Conservation (phyloP, 1,140 invertebrate genomes). For the Reticulitermes speratus region DNA sequence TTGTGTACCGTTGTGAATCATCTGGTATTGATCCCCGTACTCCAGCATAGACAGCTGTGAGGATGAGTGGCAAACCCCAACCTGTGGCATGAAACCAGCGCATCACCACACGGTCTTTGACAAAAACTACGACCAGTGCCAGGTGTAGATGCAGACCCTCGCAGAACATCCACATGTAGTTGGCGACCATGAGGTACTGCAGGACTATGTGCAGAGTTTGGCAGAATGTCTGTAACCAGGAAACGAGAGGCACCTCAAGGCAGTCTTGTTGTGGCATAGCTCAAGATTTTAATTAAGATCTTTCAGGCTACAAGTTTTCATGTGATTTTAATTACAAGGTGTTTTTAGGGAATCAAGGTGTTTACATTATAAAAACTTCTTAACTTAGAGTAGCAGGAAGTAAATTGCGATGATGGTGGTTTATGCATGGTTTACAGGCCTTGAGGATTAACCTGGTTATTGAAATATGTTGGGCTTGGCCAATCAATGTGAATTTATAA, state of each 20-base stretch:
- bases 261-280: no score
- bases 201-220: conserved; percentile 55
- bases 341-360: no score
- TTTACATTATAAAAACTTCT: no score
- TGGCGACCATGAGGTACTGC: conserved; percentile 59
- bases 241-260: not conserved
- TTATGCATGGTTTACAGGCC: no score
- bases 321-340: no score
- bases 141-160: conserved; percentile 61
- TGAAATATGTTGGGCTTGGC: no score
- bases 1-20: conserved; percentile 9
- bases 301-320: no score
- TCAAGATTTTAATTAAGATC: no score
- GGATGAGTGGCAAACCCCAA: conserved; percentile 51
- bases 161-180: conserved; percentile 62
- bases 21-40: conserved; percentile 25
- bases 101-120: conserved; percentile 53
- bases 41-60: conserved; percentile 46
- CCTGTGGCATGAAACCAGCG: conserved; percentile 57
- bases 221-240: conserved; percentile 51
- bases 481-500: no score
- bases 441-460: no score
- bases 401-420: no score
- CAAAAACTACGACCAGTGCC: conserved; percentile 58
- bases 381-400: no score